Base-by-base conservation (phyloP, 2,888 invertebrate genomes). In the Anthoptus insignis region DNA sequence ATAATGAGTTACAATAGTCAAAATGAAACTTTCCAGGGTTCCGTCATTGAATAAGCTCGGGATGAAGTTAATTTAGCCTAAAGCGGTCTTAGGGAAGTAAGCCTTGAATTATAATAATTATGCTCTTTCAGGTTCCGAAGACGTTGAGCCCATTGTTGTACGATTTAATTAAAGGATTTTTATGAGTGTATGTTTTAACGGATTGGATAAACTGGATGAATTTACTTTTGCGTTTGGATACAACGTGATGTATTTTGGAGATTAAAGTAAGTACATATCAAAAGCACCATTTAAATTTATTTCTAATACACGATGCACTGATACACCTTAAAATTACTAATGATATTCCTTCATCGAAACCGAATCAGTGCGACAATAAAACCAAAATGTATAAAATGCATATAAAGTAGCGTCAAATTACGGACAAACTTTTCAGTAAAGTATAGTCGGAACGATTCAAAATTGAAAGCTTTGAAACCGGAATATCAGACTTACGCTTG, bases 1-100 rank as follows among this genome's bases (percentile, higher is more conserved):
- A 83, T 83, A 84, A 85, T 83, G 82, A 83, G 76, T 79, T 74
- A 79, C 81, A 81, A 79, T 79, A 80, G 78, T 76, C 76, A 71
- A 80, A 79, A 81, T 81, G 78, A 81, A 81, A 80, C 79, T 82
- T 81, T 80, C 77, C 71, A 75, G 75, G 72, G 74, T 54, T 74
- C 61, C 64, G 64, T 47, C 58, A 22, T 39, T 63, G 29, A 42
- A 56, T 39, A 54, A 61, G 22, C 45, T 7, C 13, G 56, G 13
- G 22, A 60, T 27, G 24, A 22, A 50, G 39, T 27, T 37, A 59
- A 59, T 52, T 49, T 39, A 59, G 24, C 49, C 27, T 13, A 24
- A 27, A 49, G 16, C 27, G 49, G 45, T 22, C 9, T 45, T 9
- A 45, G 21, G 21, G 9, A 2, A 42, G 5, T 22, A 21, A 45